Evolutionary conservation across 2,888 invertebrate genomes (phyloP).

Genomic region (Drosophila heteroneura): DNA sequence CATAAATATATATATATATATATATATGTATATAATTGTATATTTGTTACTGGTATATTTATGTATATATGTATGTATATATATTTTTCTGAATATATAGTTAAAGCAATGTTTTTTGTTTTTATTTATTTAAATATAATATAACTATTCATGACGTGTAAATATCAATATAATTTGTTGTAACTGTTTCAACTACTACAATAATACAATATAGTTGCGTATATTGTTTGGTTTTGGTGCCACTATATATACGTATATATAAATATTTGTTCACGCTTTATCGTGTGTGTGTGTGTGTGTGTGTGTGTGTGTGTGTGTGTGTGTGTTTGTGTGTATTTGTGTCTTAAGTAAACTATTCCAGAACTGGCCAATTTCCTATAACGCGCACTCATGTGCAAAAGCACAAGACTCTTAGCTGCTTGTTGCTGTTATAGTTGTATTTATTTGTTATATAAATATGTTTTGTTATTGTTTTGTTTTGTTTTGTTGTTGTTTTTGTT

Average conservation of each 20-base stretch:
- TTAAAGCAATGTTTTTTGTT: slow-evolving; percentile 41
- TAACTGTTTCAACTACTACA: slow-evolving; percentile 63
- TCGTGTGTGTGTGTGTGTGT: slow-evolving; percentile 10
- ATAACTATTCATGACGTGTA: slow-evolving; percentile 67
- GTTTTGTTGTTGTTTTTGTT: slow-evolving; percentile 2
- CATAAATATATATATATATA: slow-evolving; percentile 29
- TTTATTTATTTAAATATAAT: slow-evolving; percentile 29
- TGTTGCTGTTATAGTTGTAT: slow-evolving; percentile 23
- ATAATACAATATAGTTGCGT: slow-evolving; percentile 65
- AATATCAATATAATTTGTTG: slow-evolving; percentile 71
- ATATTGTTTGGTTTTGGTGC: slow-evolving; percentile 62
- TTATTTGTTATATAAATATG: slow-evolving; percentile 20
- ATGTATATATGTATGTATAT: slow-evolving; percentile 41
- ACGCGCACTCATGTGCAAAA: slow-evolving; percentile 50
- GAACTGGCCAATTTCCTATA: slow-evolving; percentile 30
- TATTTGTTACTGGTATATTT: slow-evolving; percentile 62
- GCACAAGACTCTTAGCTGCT: slow-evolving; percentile 44
- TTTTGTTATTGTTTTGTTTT: slow-evolving; percentile 18
- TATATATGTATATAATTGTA: slow-evolving; percentile 63
- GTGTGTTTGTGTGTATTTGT: slow-evolving; percentile 28
- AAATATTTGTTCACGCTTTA: slow-evolving; percentile 39
- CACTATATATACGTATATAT: slow-evolving; percentile 57
- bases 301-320: slow-evolving; percentile 30
- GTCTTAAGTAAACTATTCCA: slow-evolving; percentile 28
- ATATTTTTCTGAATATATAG: slow-evolving; percentile 52